A percentile compares a stretch with the other conserved stretches of the same genome.
Conservation (phyloP, 1,140 invertebrate genomes). For the Dendroctonus valens region DNA sequence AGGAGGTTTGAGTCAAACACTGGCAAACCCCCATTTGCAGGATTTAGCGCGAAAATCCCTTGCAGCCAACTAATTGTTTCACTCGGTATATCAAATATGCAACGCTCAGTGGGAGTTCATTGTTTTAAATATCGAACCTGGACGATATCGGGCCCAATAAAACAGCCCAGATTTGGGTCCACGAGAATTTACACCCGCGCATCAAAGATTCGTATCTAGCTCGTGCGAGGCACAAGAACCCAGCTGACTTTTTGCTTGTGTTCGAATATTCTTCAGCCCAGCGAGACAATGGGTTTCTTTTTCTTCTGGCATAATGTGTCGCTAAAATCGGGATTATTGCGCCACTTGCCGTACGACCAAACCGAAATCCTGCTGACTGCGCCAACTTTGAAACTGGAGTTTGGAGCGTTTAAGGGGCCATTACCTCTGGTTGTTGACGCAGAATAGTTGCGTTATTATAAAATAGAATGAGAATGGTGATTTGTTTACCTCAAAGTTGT, state of each 20-base stretch:
- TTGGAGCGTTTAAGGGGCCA: too few species aligned
- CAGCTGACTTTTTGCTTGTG: background rate
- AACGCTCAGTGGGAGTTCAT: conserved; percentile 21
- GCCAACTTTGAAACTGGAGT: too few species aligned
- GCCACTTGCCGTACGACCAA: too few species aligned
- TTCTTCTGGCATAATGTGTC: too few species aligned
- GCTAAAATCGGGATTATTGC: too few species aligned
- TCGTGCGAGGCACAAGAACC: conserved; percentile 15
- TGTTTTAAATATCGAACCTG: conserved; percentile 22
- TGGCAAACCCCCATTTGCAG: background rate
- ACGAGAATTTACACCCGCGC: conserved; percentile 26
- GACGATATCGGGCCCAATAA: conserved; percentile 6
- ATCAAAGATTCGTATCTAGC: conserved; percentile 17
- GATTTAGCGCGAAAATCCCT: background rate
- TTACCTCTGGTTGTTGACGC: too few species aligned
- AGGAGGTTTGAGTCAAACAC: background rate
- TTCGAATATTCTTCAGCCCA: too few species aligned
- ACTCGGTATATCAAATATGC: conserved; percentile 5
- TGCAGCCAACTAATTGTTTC: background rate
- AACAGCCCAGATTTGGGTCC: conserved; percentile 11
- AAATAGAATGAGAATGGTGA: too few species aligned
- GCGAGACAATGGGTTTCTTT: too few species aligned
- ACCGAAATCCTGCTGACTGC: too few species aligned
- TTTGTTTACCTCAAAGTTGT: too few species aligned
- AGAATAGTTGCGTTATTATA: too few species aligned